Conservation (phyloP, 2,113 vertebrate genomes). For the Chamaetylas fuelleborni region DNA sequence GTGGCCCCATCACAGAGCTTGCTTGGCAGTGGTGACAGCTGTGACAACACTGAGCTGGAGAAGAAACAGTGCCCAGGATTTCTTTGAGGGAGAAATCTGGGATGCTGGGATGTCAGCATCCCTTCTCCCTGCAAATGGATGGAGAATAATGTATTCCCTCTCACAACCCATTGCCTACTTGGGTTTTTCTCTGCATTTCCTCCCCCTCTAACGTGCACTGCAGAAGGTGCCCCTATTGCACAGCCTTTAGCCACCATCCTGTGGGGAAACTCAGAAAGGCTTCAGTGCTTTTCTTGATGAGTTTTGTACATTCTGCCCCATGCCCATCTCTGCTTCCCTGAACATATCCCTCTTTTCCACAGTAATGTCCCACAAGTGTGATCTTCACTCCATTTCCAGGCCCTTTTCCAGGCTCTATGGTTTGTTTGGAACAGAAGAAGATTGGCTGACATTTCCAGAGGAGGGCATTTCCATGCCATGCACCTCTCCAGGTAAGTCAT, state of each 20-base stretch:
- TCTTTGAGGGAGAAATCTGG: neutral
- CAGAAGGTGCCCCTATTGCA: neutral
- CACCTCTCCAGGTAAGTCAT: neutral
- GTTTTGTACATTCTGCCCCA: fast-evolving
- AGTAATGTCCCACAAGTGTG: no score
- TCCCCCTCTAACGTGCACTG: neutral
- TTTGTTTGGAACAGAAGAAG: neutral
- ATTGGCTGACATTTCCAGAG: neutral
- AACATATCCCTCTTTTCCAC: neutral
- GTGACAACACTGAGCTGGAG: neutral
- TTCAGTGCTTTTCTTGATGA: neutral
- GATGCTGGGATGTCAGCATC: neutral
- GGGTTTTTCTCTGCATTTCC: neutral
- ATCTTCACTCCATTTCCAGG: neutral
- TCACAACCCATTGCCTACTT: neutral
- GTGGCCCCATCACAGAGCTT: neutral
- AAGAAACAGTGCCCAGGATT: neutral
- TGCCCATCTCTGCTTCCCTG: neutral
- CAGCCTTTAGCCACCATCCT: neutral
- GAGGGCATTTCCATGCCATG: neutral
- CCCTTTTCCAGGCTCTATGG: neutral
- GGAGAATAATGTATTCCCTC: neutral
- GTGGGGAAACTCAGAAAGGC: neutral
- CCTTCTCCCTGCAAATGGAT: neutral
- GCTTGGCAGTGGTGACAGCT: neutral